Conservation (phyloP, 1,140 invertebrate genomes). For the Caerostris darwini region DNA sequence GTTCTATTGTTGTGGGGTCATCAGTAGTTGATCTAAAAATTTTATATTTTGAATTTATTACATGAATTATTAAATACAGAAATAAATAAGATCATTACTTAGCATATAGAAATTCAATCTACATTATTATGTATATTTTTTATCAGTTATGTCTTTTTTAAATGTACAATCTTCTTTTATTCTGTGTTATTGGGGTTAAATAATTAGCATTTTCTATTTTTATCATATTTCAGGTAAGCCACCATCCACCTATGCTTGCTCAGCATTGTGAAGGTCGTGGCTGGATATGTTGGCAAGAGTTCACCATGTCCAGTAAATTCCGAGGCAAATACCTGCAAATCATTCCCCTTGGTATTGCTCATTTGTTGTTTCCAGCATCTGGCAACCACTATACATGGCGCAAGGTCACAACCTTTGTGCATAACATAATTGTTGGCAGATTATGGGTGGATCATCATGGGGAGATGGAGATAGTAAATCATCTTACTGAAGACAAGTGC, state of each 20-base stretch:
- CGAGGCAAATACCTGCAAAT: constrained; percentile 97
- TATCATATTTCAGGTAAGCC: constrained; percentile 87
- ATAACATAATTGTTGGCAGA: constrained; percentile 99
- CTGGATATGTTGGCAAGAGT: constrained; percentile 98
- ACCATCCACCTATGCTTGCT: constrained; percentile 98
- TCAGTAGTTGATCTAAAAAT: too few relatives aligned
- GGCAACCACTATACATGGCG: constrained; percentile 97
- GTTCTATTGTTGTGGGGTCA: too few relatives aligned
- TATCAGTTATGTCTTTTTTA: neutral
- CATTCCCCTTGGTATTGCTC: constrained; percentile 93
- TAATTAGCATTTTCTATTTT: neutral
- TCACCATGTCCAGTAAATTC: constrained; percentile 99
- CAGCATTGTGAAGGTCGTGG: constrained; percentile 92
- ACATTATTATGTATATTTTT: neutral
- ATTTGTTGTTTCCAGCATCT: constrained; percentile 88
- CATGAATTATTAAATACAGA: too few relatives aligned
- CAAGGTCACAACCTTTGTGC: constrained; percentile 98
- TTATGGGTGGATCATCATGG: constrained; percentile 99
- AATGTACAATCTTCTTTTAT: neutral
- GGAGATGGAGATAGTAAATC: constrained; percentile 98
- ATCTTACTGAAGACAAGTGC: constrained; percentile 94
- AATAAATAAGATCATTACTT: too few relatives aligned
- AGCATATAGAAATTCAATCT: too few relatives aligned
- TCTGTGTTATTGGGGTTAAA: too few relatives aligned
- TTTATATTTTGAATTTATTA: too few relatives aligned